Conservation (phyloP, 2,888 invertebrate species). For the Scaptomyza flava region DNA sequence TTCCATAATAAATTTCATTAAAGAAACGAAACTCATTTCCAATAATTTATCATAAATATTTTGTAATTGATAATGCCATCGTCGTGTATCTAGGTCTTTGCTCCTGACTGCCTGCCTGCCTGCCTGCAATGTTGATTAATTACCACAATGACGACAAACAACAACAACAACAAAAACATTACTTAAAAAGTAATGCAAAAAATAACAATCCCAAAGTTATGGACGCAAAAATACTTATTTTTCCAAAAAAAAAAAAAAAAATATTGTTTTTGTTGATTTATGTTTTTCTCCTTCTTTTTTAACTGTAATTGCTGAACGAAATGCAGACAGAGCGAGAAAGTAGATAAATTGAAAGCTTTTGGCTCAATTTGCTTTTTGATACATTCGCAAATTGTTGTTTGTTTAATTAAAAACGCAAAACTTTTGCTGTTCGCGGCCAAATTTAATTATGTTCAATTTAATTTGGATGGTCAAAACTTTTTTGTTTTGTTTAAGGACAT, state of each 20-base stretch:
- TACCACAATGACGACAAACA: constrained; percentile 65
- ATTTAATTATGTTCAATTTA: constrained; percentile 76
- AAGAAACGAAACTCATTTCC: constrained; percentile 51
- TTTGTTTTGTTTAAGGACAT: neutral
- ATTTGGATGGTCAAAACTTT: constrained; percentile 51
- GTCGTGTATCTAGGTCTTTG: constrained; percentile 63
- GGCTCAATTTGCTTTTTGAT: constrained; percentile 57
- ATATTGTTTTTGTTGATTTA: constrained; percentile 61
- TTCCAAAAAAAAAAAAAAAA: constrained; percentile 55
- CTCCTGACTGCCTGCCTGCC: neutral
- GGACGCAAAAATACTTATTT: constrained; percentile 65
- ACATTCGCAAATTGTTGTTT: constrained; percentile 61
- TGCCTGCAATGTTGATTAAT: constrained; percentile 67
- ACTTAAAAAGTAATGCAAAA: neutral
- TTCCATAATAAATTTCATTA: constrained; percentile 70
- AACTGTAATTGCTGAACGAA: constrained; percentile 10
- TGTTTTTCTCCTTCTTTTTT: constrained; percentile 41
- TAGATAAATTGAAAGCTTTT: constrained; percentile 56
- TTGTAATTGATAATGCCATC: constrained; percentile 72
- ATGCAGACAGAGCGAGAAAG: constrained; percentile 1
- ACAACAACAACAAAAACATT: constrained; percentile 26
- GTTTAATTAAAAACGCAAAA: constrained; percentile 73
- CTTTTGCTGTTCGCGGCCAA: constrained; percentile 64
- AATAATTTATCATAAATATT: constrained; percentile 70
- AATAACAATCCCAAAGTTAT: constrained; percentile 61